phyloP scores from a whole-genome alignment of 2,797 vertebrate genomes.

The Ficedula albicollis region DNA sequence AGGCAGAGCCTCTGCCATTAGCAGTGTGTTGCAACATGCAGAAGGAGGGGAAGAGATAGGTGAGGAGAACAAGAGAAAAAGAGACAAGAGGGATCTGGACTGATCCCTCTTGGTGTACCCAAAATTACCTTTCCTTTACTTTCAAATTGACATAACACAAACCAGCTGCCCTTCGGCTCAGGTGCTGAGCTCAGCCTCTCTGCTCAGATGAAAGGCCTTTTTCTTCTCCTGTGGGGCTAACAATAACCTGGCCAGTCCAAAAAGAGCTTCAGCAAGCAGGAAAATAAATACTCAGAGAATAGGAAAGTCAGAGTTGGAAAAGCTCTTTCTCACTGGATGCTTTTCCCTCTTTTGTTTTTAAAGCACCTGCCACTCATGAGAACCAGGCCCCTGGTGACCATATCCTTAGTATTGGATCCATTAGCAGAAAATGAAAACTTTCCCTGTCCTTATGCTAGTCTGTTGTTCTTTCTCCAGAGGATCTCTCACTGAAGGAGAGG shows the following conservation, averaged over 20 bases:
- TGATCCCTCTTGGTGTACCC: not conserved
- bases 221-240: not conserved
- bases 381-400: not conserved
- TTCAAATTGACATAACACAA: not conserved
- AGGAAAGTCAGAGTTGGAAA: not conserved
- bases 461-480: not conserved
- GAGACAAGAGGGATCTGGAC: not conserved
- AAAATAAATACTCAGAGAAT: not conserved
- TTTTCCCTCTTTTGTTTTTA: not conserved
- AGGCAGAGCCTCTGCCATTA: not conserved
- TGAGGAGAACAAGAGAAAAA: not conserved
- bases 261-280: not conserved
- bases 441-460: not conserved
- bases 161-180: not conserved
- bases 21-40: not conserved
- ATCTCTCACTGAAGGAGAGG: not conserved
- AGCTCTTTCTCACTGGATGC: not conserved
- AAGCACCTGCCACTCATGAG: not conserved
- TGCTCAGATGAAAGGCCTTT: not conserved
- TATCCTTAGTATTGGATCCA: not conserved
- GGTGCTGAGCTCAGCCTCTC: not conserved
- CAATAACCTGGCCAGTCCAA: not conserved
- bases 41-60: not conserved
- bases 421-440: not conserved
- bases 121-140: not conserved